Conservation (phyloP, 2,113 vertebrate species). For the Pseudopipra pipra region DNA sequence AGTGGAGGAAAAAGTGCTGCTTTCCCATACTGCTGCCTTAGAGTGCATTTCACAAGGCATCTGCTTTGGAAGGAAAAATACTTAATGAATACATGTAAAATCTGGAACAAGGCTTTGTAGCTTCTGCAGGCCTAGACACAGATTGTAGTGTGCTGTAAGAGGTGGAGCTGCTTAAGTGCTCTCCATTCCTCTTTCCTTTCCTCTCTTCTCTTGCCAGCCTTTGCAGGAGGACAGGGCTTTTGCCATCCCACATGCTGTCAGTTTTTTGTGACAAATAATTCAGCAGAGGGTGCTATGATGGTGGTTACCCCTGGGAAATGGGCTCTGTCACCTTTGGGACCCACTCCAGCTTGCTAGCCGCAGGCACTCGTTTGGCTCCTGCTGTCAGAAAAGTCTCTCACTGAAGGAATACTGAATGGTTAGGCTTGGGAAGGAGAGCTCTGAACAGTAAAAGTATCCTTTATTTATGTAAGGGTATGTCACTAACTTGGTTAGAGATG, state of each 20-base stretch:
- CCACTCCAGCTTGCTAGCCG: not conserved
- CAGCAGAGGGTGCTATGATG: not conserved
- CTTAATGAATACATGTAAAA: not conserved
- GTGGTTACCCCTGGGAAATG: not conserved
- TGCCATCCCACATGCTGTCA: not conserved
- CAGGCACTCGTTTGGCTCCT: not conserved
- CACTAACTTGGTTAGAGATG: not conserved
- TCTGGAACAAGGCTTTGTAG: not conserved
- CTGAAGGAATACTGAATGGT: not conserved
- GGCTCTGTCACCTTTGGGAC: not conserved
- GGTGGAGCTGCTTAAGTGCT: not conserved
- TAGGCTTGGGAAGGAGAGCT: not conserved
- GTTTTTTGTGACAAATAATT: not conserved
- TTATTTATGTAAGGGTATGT: not conserved
- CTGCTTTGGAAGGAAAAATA: not conserved
- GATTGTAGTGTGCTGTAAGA: not conserved
- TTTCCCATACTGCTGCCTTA: not conserved
- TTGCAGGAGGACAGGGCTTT: not conserved
- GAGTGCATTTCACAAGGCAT: not conserved
- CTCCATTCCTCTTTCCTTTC: not conserved
- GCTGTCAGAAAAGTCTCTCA: not conserved
- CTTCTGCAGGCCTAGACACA: not conserved
- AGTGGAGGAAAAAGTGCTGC: not conserved
- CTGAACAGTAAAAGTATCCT: not conserved
- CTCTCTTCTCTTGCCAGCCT: not conserved